Conservation (phyloP, 2,113 vertebrate genomes). For the Pomatorhinus ruficollis region DNA sequence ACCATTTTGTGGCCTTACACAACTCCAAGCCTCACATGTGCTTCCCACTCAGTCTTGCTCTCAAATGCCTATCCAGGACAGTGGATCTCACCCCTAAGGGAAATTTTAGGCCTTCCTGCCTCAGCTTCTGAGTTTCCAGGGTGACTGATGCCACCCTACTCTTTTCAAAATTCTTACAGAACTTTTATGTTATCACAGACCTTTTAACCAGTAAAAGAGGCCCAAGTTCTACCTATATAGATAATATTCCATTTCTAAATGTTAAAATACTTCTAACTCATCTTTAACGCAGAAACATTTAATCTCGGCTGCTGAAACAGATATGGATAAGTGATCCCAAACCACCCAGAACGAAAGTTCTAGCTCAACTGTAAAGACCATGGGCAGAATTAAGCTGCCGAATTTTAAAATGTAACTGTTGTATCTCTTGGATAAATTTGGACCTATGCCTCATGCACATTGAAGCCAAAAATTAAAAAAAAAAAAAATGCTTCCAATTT, state of each 20-base stretch:
- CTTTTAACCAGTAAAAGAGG: neutral
- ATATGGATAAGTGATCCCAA: neutral
- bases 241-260: neutral
- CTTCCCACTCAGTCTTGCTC: neutral
- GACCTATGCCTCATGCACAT: neutral
- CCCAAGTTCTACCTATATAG: neutral
- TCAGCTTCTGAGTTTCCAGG: neutral
- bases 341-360: neutral
- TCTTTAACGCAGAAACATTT: neutral
- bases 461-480: slow-evolving; percentile 4
- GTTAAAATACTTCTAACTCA: neutral
- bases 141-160: neutral
- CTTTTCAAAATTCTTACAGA: neutral
- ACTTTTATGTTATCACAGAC: neutral
- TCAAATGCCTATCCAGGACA: neutral
- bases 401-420: neutral
- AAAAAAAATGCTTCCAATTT: neutral
- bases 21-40: neutral
- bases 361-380: neutral
- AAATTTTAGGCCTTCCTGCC: neutral
- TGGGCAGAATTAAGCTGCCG: neutral
- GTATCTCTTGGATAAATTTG: neutral
- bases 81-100: neutral
- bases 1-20: neutral
- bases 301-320: neutral